Conservation (phyloP, 1,140 invertebrate genomes). For the Penaeus japonicus region DNA sequence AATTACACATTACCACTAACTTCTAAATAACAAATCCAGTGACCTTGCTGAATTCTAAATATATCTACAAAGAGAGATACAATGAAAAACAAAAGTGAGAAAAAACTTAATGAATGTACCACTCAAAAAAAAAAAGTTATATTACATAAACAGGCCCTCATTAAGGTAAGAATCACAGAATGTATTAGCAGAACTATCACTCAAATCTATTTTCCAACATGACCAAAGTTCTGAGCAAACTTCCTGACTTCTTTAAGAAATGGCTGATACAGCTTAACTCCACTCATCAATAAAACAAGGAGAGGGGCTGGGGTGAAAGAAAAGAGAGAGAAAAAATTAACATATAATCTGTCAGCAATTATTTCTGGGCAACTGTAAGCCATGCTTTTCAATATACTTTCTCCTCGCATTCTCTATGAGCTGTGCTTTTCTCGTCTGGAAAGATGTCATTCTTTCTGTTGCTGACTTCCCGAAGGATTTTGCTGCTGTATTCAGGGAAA, state of each 20-base stretch:
- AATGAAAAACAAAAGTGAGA: no score
- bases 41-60: no score
- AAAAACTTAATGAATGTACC: no score
- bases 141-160: no score
- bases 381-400: constrained; percentile 82
- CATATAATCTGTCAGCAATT: constrained; percentile 47
- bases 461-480: constrained; percentile 72
- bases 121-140: no score
- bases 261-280: constrained; percentile 16
- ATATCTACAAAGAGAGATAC: no score
- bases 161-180: background rate
- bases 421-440: constrained; percentile 79
- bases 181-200: background rate
- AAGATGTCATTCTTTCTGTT: constrained; percentile 72
- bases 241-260: background rate
- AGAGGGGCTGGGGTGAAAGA: no score
- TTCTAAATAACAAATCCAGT: no score
- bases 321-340: constrained; percentile 11
- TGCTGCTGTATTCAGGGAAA: constrained; percentile 64
- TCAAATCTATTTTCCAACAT: background rate
- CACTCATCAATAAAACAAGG: background rate
- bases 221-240: background rate
- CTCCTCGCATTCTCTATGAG: constrained; percentile 79
- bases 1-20: no score
- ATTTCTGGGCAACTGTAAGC: constrained; percentile 64